Evolutionary conservation across 2,797 vertebrate genomes (phyloP), one percentile per base, ranked within the genome.

Genomic region (Peromyscus aztecus): DNA sequence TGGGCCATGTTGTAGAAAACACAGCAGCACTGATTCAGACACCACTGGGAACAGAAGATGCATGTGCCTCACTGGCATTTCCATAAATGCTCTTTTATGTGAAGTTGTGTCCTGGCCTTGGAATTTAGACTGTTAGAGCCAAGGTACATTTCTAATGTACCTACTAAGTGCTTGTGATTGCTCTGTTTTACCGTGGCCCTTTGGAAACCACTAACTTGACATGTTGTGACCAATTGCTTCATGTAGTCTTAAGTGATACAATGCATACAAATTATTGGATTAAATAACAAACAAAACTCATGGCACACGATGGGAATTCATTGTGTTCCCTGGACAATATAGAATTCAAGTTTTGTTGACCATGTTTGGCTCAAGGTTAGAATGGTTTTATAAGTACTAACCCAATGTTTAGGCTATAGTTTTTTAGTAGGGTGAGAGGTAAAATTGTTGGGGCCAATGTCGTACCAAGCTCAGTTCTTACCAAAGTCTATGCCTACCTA

Each of bases 271-370:
- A 75, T 67, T 63, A 37, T 46, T 83, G 27, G 11, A 52, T 40
- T 96, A 89, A 91, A 76, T 92, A 78, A 96, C 24, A 88, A 77
- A 73, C 7, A 46, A 43, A 40, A 6, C 10, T 89, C 37, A 61
- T 84, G 63, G 86, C 29, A 65, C 29, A n/a, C 29, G 34, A 63
- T 67, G 27, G 34, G 7, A 81, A 91, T n/a, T 91, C 23, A 67
- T 31, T 63, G 86, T 75, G 7, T 49, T 11, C 23, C 37, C 57
- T n/a, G 40, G 43, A 82, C 7, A 86, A 40, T 94, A 46, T 2
- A 82, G 83, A 95, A 90, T 81, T 86, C 37, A 93, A 49, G 21
- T 46, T 89, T 94, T 85, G 37, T 82, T 85, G 81, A 75, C 43
- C 24, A 86, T 76, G 2, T 89, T 91, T 90, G 31, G 16, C 67